Evolutionary conservation across 2,888 invertebrate genomes (phyloP), one percentile per base, ranked within the genome.

Genomic region (Diloba caeruleocephala): DNA sequence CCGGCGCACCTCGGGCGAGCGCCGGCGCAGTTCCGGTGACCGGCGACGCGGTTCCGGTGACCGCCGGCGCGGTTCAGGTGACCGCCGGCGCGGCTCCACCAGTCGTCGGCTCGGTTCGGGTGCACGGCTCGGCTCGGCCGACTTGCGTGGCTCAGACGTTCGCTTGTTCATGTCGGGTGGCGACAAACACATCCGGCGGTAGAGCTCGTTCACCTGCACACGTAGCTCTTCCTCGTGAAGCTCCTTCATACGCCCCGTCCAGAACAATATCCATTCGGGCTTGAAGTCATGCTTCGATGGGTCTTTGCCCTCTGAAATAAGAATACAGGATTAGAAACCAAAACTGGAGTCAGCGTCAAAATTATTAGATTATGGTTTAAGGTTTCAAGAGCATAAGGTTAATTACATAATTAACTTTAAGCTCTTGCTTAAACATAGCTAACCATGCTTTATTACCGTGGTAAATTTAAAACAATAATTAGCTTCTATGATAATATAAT

Each of bases 191-290:
- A 74, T 94, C 81, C 84, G 95, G 89, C 95, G 94, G 71, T 96
- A 95, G 6, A 97, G 94, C 62, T 97, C 97, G 43, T 94, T 94
- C 62, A 96, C 95, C 51, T 95, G 94, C 10, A 91, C 88, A 46
- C 95, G 94, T 3, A 97, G 78, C 72, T 97, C 96, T 9, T 95
- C 95, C 19, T 95, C 94, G 76, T 97, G 96, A 5, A 98, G 84
- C 64, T 97, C 97, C 46, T 96, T 95, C 96, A 97, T 97, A 8
- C 97, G 94, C 53, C 95, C 95, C 73, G 97, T 97, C 98, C 98
- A 98, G 83, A 95, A 97, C 41, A 95, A 89, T 43, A 97, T 97
- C 98, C 98, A 98, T 76, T 98, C 98, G 0, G 97, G 97, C 71
- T 97, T 97, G 81, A 97, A 98, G 79, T 98, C 97, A 79, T 97